Base-by-base conservation (phyloP, 2,888 invertebrate genomes). In the Xylophagus ater region DNA sequence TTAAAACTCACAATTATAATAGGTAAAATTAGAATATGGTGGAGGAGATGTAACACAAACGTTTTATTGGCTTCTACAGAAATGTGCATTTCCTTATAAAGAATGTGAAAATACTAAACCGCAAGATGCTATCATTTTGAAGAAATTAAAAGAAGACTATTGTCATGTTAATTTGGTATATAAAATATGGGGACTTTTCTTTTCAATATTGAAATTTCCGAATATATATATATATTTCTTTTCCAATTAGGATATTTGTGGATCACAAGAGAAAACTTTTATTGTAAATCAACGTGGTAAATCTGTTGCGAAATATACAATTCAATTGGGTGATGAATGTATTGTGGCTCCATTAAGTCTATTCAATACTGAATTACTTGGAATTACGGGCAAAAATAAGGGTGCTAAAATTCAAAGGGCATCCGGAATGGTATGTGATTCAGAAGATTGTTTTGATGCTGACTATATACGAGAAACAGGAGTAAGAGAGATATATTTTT, bases 381-480 rank as follows among this genome's bases (percentile, higher is more conserved):
- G 82, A 53, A 79, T 92, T 12, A 90, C 90, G 0, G 87, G 87
- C 0, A 55, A 54, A 38, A 59, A 66, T 0, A 85, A 88, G 58
- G 66, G 68, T 19, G 77, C 81, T 2, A 79, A 81, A 50, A 77
- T 79, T 9, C 87, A 87, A 54, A 78, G 73, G 49, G 61, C 75
- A 29, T 66, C 71, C 34, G 80, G 88, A 3, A 69, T 71, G 43
- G 67, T 72, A 4, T 70, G 74, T 46, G 90, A 93, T 56, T 80
- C 90, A 0, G 89, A 90, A 62, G 94, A 94, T 66, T 90, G 90
- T 3, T 88, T 89, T 57, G 93, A 94, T 68, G 88, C 88, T 10
- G 84, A 86, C 56, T 94, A 89, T 57, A 67, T 94, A 9, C 71
- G 87, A 46, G 93, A 93, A 68, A 93, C 88, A 1, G 81, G 88